A percentile compares a stretch with the other conserved stretches of the same genome.
These are phyloP conservation scores for Drymonia ruficornis DNA, from an alignment of 2,888 invertebrate genomes.

Conservation along the genomic window DNA sequence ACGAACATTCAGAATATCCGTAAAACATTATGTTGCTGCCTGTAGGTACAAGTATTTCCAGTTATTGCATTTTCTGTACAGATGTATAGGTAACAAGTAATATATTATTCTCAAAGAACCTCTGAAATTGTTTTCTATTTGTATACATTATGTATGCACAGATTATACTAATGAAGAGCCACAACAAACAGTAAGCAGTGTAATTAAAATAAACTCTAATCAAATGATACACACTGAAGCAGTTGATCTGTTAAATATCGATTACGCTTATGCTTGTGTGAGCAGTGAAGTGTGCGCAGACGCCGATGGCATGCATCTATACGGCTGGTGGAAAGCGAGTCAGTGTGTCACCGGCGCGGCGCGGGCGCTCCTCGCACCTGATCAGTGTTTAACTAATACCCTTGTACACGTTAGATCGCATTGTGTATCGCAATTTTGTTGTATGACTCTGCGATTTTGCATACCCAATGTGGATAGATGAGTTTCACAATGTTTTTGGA, in stretches of 20 bases:
- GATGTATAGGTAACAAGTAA: too few relatives aligned
- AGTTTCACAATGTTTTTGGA: neutral
- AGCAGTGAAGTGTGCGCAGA: conserved; percentile 17
- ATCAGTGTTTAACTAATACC: conserved; percentile 51
- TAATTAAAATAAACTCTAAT: neutral
- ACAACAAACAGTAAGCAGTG: neutral
- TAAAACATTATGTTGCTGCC: too few relatives aligned
- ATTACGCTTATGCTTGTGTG: conserved; percentile 30
- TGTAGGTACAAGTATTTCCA: too few relatives aligned
- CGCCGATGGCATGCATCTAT: conserved; percentile 20
- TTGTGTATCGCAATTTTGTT: conserved; percentile 11
- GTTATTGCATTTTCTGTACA: too few relatives aligned
- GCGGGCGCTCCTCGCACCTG: conserved; percentile 48
- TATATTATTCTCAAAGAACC: too few relatives aligned
- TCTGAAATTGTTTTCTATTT: too few relatives aligned
- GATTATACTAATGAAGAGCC: neutral
- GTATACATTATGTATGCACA: neutral
- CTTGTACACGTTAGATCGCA: conserved; percentile 18
- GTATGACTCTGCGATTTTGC: conserved; percentile 5
- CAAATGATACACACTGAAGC: neutral
- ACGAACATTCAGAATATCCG: too few relatives aligned
- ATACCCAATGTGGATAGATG: neutral
- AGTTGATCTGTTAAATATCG: conserved; percentile 23
- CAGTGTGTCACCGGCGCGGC: conserved; percentile 74
- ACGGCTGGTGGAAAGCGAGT: conserved; percentile 77